A percentile compares a stretch with the other conserved stretches of the same genome.
Evolutionary conservation across 2,888 invertebrate species (phyloP).

Genomic region (Drosophila cracens): DNA sequence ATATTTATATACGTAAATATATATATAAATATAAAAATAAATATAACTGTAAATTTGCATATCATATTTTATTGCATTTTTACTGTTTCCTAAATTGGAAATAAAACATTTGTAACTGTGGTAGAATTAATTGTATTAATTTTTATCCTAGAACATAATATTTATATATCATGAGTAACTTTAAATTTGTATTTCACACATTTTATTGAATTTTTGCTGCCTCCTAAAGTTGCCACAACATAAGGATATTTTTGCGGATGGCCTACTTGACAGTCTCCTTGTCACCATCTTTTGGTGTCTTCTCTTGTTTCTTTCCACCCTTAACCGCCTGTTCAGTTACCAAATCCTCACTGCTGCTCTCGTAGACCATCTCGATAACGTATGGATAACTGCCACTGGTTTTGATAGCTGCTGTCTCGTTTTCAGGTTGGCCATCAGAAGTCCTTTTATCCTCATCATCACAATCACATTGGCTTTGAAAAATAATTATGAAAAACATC

Average conservation of each 20-base stretch:
- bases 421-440: not conserved
- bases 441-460: not conserved
- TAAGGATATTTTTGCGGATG: not conserved
- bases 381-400: conserved; percentile 26
- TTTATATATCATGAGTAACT: conserved; percentile 10
- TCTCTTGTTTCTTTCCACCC: not conserved
- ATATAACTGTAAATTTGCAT: not conserved
- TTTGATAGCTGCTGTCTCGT: not conserved
- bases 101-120: not conserved
- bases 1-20: not conserved
- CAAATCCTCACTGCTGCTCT: conserved; percentile 5
- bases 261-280: not conserved
- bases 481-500: not conserved
- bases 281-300: not conserved
- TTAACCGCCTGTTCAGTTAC: not conserved
- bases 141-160: conserved; percentile 5
- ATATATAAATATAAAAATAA: no score
- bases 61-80: not conserved
- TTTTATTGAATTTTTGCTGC: not conserved
- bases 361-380: conserved; percentile 24
- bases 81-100: not conserved
- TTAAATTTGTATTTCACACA: conserved; percentile 25
- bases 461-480: conserved; percentile 1
- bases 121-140: not conserved
- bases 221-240: not conserved